Percentiles rank a stretch among this genome's conserved stretches.
phyloP scores from a whole-genome alignment of 2,888 invertebrate species.

The Drosophila phalerata region DNA sequence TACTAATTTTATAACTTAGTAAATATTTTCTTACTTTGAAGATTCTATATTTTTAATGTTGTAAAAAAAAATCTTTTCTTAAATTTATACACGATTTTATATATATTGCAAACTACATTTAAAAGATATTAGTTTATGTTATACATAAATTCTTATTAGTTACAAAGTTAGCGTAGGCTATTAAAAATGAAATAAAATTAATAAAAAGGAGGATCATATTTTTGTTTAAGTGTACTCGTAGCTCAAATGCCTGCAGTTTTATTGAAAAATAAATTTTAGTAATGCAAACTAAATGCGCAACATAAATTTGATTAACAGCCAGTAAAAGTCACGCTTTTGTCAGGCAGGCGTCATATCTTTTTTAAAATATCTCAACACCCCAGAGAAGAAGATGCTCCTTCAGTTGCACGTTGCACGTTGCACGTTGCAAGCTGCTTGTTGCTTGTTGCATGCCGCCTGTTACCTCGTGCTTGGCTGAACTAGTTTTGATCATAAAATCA shows the following conservation, averaged over 20 bases:
- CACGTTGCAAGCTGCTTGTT: slow-evolving; percentile 22
- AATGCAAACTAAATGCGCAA: slow-evolving; percentile 82
- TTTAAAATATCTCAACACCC: slow-evolving; percentile 82
- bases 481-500: slow-evolving; percentile 82
- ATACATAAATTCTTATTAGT: too few relatives aligned
- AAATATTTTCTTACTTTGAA: too few relatives aligned
- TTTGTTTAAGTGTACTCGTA: not conserved
- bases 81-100: too few relatives aligned
- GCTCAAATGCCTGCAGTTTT: slow-evolving; percentile 41
- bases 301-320: slow-evolving; percentile 84
- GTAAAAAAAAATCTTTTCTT: too few relatives aligned
- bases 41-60: too few relatives aligned
- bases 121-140: too few relatives aligned
- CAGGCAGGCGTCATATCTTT: slow-evolving; percentile 81
- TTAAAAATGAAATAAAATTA: not conserved
- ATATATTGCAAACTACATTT: too few relatives aligned
- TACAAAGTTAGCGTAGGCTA: too few relatives aligned
- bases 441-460: slow-evolving; percentile 19
- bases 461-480: slow-evolving; percentile 54
- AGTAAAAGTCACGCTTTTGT: slow-evolving; percentile 83
- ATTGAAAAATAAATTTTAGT: slow-evolving; percentile 79
- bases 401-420: slow-evolving; percentile 16
- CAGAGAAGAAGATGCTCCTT: slow-evolving; percentile 38
- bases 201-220: not conserved
- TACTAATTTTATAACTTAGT: too few relatives aligned